Conservation (phyloP, 2,113 vertebrate species). For the Spilogale gracilis region DNA sequence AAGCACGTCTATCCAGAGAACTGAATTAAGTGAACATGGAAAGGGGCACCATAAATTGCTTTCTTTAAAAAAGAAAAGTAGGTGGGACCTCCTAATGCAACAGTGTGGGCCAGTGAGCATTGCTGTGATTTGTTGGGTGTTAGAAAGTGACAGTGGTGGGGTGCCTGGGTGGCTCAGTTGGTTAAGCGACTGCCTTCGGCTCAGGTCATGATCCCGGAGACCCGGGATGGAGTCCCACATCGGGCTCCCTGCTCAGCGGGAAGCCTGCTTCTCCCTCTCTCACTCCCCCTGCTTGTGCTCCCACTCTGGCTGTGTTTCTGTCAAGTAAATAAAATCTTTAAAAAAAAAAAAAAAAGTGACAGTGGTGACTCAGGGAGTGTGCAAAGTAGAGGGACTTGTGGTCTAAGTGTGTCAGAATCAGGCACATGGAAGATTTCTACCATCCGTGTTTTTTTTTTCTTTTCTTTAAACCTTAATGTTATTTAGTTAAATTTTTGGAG, state of each 20-base stretch:
- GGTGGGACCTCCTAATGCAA: not conserved
- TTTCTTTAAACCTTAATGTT: not conserved
- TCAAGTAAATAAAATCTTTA: too few species aligned
- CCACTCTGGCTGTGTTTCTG: too few species aligned
- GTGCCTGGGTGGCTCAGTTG: too few species aligned
- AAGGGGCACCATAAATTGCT: not conserved
- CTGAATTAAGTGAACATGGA: not conserved
- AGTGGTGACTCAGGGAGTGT: not conserved
- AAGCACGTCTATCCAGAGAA: not conserved
- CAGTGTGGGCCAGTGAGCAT: not conserved
- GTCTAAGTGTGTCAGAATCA: not conserved
- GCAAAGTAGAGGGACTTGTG: not conserved
- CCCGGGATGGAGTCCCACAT: too few species aligned
- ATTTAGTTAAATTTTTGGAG: conserved; percentile 52
- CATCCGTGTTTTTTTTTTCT: not conserved
- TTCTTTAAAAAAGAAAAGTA: not conserved
- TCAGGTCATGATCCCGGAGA: too few species aligned
- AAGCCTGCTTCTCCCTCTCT: too few species aligned
- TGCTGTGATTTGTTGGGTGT: not conserved
- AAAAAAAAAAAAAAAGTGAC: too few species aligned
- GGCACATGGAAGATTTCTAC: not conserved
- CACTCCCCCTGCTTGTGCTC: too few species aligned
- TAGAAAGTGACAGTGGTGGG: not conserved
- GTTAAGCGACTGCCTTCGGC: too few species aligned
- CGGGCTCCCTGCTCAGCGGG: too few species aligned